phyloP scores from a whole-genome alignment of 1,140 invertebrate genomes.

The Eupristina koningsbergeri region DNA sequence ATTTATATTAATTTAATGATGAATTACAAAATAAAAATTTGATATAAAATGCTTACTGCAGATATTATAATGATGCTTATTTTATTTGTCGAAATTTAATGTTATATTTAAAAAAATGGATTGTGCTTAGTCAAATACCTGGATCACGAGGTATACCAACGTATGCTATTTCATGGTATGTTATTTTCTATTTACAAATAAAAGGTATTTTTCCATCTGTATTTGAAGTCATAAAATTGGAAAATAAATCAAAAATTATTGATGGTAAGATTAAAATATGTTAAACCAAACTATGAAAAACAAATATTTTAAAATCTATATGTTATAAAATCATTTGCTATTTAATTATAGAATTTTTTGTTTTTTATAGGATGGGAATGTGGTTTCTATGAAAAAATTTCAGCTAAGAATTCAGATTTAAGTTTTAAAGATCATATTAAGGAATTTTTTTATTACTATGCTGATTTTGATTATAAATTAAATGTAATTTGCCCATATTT shows the following conservation, averaged over 20 bases:
- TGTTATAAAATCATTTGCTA: neutral
- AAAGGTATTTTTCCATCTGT: slow-evolving; percentile 48
- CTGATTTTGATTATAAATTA: slow-evolving; percentile 69
- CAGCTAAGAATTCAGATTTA: neutral
- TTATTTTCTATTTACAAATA: slow-evolving; percentile 64
- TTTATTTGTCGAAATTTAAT: slow-evolving; percentile 64
- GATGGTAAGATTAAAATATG: slow-evolving; percentile 30
- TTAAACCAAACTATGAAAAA: neutral
- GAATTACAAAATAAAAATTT: neutral
- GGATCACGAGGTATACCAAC: slow-evolving; percentile 54
- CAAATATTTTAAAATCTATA: neutral
- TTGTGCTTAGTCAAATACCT: slow-evolving; percentile 52
- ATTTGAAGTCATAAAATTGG: slow-evolving; percentile 3
- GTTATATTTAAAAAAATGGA: slow-evolving; percentile 73
- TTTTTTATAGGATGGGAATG: slow-evolving; percentile 45
- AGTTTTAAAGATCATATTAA: slow-evolving; percentile 55
- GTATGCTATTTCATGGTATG: slow-evolving; percentile 60
- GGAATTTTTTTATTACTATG: slow-evolving; percentile 73
- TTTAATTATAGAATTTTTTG: slow-evolving; percentile 13
- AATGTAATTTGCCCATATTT: slow-evolving; percentile 71
- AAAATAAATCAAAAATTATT: slow-evolving; percentile 38
- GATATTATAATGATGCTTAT: slow-evolving; percentile 65
- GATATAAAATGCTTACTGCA: slow-evolving; percentile 54
- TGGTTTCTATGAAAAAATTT: slow-evolving; percentile 49
- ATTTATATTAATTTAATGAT: neutral